These are phyloP conservation scores for Pocillopora grandis DNA, from an alignment of 92 coral and sea anemone species.

Conservation along the genomic window DNA sequence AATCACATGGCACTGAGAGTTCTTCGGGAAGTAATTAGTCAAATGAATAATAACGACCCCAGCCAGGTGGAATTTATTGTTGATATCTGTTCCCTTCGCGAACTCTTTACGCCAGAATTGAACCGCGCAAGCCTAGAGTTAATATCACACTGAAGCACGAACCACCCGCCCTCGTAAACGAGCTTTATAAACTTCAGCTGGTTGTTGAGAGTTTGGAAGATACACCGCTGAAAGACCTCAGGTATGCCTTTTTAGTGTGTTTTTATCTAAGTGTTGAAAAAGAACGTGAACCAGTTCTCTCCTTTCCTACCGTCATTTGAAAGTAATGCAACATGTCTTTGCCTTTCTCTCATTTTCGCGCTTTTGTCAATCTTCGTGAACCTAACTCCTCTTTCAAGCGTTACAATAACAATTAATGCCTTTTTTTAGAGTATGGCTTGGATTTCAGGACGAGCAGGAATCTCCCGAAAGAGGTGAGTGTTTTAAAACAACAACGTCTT, in stretches of 20 bases:
- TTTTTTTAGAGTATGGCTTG: conserved; percentile 71
- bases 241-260: conserved; percentile 42
- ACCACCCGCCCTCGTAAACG: conserved; percentile 91
- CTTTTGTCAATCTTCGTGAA: too few relatives aligned
- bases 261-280: too few relatives aligned
- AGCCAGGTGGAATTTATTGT: not conserved
- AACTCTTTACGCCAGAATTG: conserved; percentile 51
- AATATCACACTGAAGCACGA: conserved; percentile 69
- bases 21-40: too few relatives aligned
- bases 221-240: conserved; percentile 67
- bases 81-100: not conserved
- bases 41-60: too few relatives aligned
- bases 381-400: too few relatives aligned
- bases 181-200: conserved; percentile 81
- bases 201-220: conserved; percentile 77
- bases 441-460: conserved; percentile 84
- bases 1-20: too few relatives aligned
- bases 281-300: too few relatives aligned
- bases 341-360: too few relatives aligned
- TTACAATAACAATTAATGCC: too few relatives aligned
- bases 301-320: too few relatives aligned
- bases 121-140: conserved; percentile 80
- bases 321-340: too few relatives aligned
- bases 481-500: not conserved
- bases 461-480: conserved; percentile 72